A percentile compares a stretch with the other conserved stretches of the same genome.
phyloP scores from a whole-genome alignment of 2,797 vertebrate species.

The Tinamus major region DNA sequence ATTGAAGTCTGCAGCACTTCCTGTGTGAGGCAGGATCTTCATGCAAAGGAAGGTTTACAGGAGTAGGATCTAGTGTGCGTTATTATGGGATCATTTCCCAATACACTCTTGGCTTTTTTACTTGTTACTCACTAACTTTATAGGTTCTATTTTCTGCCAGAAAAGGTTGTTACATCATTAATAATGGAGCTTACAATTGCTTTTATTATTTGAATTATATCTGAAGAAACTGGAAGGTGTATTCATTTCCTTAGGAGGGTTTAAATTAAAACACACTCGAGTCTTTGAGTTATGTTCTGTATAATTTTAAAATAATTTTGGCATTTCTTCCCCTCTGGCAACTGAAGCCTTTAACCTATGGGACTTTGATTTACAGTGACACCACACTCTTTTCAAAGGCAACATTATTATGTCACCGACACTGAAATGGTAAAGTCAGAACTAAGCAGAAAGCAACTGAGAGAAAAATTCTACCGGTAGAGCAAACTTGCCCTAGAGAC shows the following conservation, averaged over 20 bases:
- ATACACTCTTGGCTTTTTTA: constrained; percentile 18
- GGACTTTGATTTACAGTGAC: constrained; percentile 55
- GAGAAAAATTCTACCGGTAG: constrained; percentile 1
- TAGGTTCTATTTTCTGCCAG: constrained; percentile 9
- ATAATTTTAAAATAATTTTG: constrained; percentile 68
- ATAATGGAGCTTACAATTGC: constrained; percentile 41
- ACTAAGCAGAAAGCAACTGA: constrained; percentile 46
- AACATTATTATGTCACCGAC: constrained; percentile 39
- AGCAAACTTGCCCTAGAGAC: neutral
- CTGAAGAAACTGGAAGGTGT: constrained; percentile 36
- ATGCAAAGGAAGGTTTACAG: constrained; percentile 28
- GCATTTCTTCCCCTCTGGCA: constrained; percentile 14
- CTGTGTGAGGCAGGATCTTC: constrained; percentile 43
- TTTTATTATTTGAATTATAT: constrained; percentile 68
- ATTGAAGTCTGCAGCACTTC: constrained; percentile 15
- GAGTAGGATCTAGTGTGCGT: neutral
- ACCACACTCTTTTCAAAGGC: constrained; percentile 54
- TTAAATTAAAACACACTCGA: constrained; percentile 53
- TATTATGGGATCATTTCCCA: constrained; percentile 31
- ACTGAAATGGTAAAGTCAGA: constrained; percentile 33
- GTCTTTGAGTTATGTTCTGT: constrained; percentile 43
- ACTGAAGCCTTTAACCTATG: constrained; percentile 1
- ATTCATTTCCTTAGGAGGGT: constrained; percentile 48
- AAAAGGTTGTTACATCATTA: constrained; percentile 59
- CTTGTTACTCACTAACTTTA: constrained; percentile 42